Percentiles rank a stretch among this genome's conserved stretches.
Conservation (phyloP, 2,797 vertebrate species). For the Knipowitschia caucasica region DNA sequence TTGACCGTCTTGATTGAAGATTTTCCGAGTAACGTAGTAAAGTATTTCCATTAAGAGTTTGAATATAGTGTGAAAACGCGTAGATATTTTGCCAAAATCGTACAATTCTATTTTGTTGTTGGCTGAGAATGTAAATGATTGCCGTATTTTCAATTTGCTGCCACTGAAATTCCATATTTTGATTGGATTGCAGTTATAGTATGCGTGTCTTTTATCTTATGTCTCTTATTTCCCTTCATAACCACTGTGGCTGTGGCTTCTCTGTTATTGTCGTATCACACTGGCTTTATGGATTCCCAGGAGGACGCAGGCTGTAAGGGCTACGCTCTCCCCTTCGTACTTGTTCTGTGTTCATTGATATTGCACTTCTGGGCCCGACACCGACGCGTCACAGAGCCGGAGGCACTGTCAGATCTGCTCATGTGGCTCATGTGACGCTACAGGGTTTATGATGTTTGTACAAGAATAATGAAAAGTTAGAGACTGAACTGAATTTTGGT, state of each 20-base stretch:
- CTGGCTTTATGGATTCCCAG: constrained; percentile 35
- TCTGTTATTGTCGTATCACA: constrained; percentile 51
- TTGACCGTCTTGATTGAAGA: too few relatives aligned
- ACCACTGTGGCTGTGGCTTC: constrained; percentile 38
- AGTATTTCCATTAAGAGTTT: too few relatives aligned
- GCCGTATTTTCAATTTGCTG: too few relatives aligned
- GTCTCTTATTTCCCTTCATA: constrained; percentile 21
- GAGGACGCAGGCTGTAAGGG: constrained; percentile 42
- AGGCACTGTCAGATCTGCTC: constrained; percentile 15
- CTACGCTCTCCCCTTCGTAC: constrained; percentile 34
- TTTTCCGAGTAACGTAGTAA: too few relatives aligned
- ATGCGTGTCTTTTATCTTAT: too few relatives aligned
- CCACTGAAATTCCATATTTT: too few relatives aligned
- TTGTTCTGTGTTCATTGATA: constrained; percentile 64
- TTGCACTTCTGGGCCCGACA: constrained; percentile 46
- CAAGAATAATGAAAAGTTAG: constrained; percentile 29
- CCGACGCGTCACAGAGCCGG: constrained; percentile 16
- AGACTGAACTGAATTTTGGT: background rate
- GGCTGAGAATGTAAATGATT: too few relatives aligned
- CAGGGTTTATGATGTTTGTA: constrained; percentile 32
- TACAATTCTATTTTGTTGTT: constrained; percentile 42
- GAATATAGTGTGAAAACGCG: too few relatives aligned
- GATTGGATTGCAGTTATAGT: too few relatives aligned
- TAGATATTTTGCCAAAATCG: too few relatives aligned
- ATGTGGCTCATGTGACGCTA: constrained; percentile 8